Conservation (phyloP, 2,888 invertebrate species). For the Athalia rosae region DNA sequence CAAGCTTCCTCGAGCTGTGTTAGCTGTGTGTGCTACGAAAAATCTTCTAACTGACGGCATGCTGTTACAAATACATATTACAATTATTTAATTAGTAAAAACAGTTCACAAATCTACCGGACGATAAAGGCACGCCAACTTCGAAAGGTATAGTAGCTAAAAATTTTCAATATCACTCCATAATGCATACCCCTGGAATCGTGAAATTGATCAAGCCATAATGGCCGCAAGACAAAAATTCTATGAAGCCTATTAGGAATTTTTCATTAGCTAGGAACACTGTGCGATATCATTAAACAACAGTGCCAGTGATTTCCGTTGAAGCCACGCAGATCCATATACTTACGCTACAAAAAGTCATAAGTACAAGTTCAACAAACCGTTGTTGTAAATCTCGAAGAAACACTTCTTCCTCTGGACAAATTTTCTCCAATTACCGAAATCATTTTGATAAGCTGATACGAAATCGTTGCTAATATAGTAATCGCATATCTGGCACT, state of each 20-base stretch:
- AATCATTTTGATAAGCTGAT: background rate
- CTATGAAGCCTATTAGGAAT: background rate
- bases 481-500: background rate
- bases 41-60: conserved; percentile 17
- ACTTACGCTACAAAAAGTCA: background rate
- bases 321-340: background rate
- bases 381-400: too few species aligned
- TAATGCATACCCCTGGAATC: background rate
- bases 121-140: background rate
- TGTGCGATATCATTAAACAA: background rate
- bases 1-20: conserved; percentile 8
- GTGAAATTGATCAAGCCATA: conserved; percentile 39
- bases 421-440: background rate
- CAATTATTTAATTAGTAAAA: background rate
- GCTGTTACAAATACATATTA: conserved; percentile 5
- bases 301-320: too few species aligned
- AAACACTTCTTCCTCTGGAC: too few species aligned
- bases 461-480: too few species aligned
- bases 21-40: background rate
- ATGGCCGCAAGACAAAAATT: conserved; percentile 33
- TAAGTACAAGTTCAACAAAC: background rate
- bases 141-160: background rate
- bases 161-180: conserved; percentile 1
- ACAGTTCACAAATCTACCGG: background rate
- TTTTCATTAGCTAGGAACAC: background rate